Conservation (phyloP, 2,888 invertebrate species). For the Caenorhabditis sulstoni region DNA sequence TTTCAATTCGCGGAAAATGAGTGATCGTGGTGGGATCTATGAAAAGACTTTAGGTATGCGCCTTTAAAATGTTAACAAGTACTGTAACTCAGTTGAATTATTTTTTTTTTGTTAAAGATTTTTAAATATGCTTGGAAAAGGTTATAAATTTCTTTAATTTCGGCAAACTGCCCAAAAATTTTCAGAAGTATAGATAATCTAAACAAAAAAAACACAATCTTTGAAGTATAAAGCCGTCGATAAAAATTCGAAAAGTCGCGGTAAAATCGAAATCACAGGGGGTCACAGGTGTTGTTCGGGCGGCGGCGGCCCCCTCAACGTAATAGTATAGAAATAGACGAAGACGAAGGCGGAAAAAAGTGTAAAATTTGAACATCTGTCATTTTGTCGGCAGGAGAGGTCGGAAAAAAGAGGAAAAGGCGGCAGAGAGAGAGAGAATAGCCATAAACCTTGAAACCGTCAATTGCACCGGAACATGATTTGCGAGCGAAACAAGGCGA, state of each 20-base stretch:
- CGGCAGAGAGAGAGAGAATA: slow-evolving; percentile 2
- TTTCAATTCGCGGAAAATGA: neutral
- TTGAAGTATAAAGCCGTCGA: neutral
- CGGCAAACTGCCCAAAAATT: too few species aligned
- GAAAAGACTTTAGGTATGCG: neutral
- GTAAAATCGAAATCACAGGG: slow-evolving; percentile 5
- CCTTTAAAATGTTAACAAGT: slow-evolving; percentile 28
- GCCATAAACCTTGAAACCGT: slow-evolving; percentile 56
- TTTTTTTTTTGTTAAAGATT: too few species aligned
- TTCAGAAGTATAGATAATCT: too few species aligned
- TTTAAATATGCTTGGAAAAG: too few species aligned
- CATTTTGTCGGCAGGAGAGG: slow-evolving; percentile 30
- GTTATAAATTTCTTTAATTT: too few species aligned
- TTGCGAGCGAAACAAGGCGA: slow-evolving; percentile 7
- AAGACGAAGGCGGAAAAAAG: slow-evolving; percentile 34
- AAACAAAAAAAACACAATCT: neutral
- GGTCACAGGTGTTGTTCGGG: slow-evolving; percentile 50
- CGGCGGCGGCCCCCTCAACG: slow-evolving; percentile 14
- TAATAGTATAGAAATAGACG: slow-evolving; percentile 25
- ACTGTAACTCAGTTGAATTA: slow-evolving; percentile 31
- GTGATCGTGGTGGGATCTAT: neutral
- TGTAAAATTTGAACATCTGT: slow-evolving; percentile 59
- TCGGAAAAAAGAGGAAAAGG: neutral
- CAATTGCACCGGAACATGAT: slow-evolving; percentile 54
- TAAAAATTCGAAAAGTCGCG: neutral